These are phyloP conservation scores for Campodea augens DNA, from an alignment of 1,140 invertebrate species.

Conservation along the genomic window DNA sequence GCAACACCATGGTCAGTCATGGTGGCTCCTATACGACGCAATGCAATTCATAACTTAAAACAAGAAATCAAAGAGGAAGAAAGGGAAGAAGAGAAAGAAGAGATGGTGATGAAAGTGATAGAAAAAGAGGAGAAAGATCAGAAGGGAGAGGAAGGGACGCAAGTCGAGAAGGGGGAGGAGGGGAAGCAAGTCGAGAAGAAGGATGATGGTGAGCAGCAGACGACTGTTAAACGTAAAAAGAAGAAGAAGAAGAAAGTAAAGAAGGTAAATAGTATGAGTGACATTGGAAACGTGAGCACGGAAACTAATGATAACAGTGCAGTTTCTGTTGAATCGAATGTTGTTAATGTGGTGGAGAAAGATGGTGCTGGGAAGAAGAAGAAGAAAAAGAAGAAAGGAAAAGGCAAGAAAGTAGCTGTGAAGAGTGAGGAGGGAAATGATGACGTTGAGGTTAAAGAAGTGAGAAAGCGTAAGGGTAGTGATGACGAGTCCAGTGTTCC, in stretches of 20 bases:
- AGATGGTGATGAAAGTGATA: neutral
- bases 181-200: neutral
- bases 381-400: too few species aligned
- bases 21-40: too few species aligned
- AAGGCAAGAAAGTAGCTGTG: neutral
- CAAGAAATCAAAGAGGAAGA: neutral
- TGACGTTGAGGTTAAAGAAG: neutral
- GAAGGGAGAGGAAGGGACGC: neutral
- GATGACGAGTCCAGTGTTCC: neutral
- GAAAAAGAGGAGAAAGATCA: neutral
- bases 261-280: neutral
- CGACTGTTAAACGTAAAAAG: neutral
- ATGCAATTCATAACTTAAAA: too few species aligned
- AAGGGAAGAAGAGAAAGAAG: neutral
- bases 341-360: neutral
- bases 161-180: neutral
- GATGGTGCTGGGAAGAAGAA: too few species aligned
- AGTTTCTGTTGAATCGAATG: neutral
- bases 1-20: too few species aligned
- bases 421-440: neutral
- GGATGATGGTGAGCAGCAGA: neutral
- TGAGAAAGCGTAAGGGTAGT: neutral
- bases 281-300: neutral
- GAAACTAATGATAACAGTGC: neutral
- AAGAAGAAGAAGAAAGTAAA: neutral